Base-by-base conservation (phyloP, 2,888 invertebrate species). In the Cryptocheilus praepositus region DNA sequence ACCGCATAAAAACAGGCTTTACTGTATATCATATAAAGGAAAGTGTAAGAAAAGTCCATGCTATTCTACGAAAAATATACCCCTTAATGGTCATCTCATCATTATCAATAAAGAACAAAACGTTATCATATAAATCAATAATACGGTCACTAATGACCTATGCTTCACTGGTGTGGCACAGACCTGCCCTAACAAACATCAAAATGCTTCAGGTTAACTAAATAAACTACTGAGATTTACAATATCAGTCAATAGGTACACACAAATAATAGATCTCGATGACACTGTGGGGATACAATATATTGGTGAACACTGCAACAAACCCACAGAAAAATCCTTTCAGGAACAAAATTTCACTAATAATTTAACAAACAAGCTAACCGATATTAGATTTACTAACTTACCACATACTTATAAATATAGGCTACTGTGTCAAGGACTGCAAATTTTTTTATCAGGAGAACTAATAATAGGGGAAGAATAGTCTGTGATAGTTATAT, bases 61-160 rank as follows among this genome's bases (percentile, higher is more conserved):
- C 36, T 2, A 64, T 73, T 0, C 53, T 62, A 8, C 73, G 61
- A 58, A 76, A 74, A 54, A 5, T 81, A 8, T 81, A 81, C 45
- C 71, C 80, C 15, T 51, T 82, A 25, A 53, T 83, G 62, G 63
- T 56, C 19, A 66, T 69, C 5, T 77, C 75, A 8, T 0, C 43
- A 8, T 15, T 60, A 0, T 22, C 59, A 16, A 58, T 7, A 21
- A 43, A 44, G 0, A 83, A 83, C 19, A 82, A 83, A 70, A 70
- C 61, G 67, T 15, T 80, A 18, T 72, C 82, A 15, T 83, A 83
- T 18, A 80, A 67, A 63, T 66, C 69, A 54, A 63, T 80, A 11
- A 53, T 81, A 3, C 64, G 77, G 60, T 77, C 79, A 0, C 76
- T 77, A 3, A 52, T 79, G 7, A 67, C 71, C 15, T 83, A n/a